A percentile compares a stretch with the other conserved stretches of the same genome.
Evolutionary conservation across 2,888 invertebrate species (phyloP).

Genomic region (Acholoe squamosa): DNA sequence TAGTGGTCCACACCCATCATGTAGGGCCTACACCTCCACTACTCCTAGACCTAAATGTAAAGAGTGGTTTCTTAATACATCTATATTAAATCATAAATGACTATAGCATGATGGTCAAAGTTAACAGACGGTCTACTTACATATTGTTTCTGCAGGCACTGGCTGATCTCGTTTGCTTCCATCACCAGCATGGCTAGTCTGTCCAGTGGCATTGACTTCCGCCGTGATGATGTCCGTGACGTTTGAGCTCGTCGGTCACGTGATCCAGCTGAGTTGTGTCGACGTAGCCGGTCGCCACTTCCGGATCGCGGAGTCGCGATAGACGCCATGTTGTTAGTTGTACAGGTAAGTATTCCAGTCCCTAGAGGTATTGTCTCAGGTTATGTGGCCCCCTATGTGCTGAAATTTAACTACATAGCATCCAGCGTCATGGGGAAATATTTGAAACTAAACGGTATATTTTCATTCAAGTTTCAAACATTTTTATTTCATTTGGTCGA

Average conservation of each 20-base stretch:
- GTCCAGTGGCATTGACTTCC: slow-evolving; percentile 65
- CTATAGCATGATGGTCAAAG: background rate
- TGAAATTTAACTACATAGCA: no score
- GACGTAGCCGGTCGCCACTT: slow-evolving; percentile 39
- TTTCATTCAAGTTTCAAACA: no score
- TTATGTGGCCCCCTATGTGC: background rate
- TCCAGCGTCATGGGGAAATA: no score
- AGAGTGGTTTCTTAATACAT: no score
- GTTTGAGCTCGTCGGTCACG: background rate
- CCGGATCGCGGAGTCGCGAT: slow-evolving; percentile 13
- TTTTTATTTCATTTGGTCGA: no score
- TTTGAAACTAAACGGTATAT: no score
- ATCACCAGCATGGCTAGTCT: slow-evolving; percentile 68
- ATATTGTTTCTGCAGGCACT: slow-evolving; percentile 70
- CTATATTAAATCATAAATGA: background rate
- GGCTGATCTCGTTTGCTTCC: slow-evolving; percentile 71
- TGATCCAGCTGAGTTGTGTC: slow-evolving; percentile 54
- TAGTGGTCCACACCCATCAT: no score
- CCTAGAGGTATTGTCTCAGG: no score
- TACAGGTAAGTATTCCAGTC: background rate
- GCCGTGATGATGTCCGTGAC: slow-evolving; percentile 28
- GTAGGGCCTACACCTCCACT: no score
- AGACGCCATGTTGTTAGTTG: slow-evolving; percentile 5
- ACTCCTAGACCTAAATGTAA: no score
- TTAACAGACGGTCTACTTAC: slow-evolving; percentile 62